A percentile compares a stretch with the other conserved stretches of the same genome.
Evolutionary conservation across 2,888 invertebrate genomes (phyloP).

Genomic region (Teinopalpus imperialis): DNA sequence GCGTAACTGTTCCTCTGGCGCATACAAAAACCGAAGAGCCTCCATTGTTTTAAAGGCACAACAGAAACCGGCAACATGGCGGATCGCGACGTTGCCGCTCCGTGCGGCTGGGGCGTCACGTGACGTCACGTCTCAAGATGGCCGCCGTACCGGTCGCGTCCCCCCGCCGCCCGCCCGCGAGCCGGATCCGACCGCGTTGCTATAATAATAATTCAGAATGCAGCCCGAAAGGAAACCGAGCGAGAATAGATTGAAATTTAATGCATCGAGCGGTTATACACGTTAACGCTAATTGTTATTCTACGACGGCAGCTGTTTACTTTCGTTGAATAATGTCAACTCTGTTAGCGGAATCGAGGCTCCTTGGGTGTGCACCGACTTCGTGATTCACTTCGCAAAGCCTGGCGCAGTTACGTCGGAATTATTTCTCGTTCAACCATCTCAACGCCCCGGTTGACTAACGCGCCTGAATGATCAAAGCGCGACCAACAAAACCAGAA

Average conservation of each 20-base stretch:
- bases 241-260: conserved; percentile 78
- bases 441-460: conserved; percentile 3
- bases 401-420: conserved; percentile 29
- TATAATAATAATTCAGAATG: conserved; percentile 77
- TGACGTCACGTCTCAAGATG: conserved; percentile 83
- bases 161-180: conserved; percentile 53
- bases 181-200: conserved; percentile 70
- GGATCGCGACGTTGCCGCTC: conserved; percentile 71
- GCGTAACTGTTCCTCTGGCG: conserved; percentile 72
- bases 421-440: conserved; percentile 19
- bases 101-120: conserved; percentile 78
- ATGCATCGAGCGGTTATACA: conserved; percentile 65
- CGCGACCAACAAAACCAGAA: conserved; percentile 7
- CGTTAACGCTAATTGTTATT: conserved; percentile 72
- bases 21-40: conserved; percentile 69
- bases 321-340: conserved; percentile 69
- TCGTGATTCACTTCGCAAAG: conserved; percentile 54
- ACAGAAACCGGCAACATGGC: conserved; percentile 67
- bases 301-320: conserved; percentile 73
- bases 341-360: conserved; percentile 58
- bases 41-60: conserved; percentile 71
- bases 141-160: conserved; percentile 74
- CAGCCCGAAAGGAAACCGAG: conserved; percentile 75
- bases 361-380: conserved; percentile 43
- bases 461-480: background rate